phyloP scores from a whole-genome alignment of 2,113 vertebrate genomes.

The Laterallus jamaicensis region DNA sequence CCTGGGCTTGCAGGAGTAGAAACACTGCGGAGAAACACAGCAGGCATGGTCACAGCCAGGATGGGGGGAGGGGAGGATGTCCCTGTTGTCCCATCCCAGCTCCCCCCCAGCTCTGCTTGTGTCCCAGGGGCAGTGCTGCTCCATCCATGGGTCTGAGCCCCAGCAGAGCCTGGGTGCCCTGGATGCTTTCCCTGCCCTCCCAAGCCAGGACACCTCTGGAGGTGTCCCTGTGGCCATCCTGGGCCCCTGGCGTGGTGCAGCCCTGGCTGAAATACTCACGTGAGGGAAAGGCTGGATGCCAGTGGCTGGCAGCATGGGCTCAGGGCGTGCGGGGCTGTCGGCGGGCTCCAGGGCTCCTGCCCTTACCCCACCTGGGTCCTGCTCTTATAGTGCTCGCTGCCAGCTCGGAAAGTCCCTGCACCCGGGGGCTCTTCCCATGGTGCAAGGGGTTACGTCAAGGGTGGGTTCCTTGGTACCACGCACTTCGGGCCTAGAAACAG shows the following conservation, averaged over 20 bases:
- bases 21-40: neutral
- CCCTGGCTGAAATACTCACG: neutral
- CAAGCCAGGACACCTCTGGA: neutral
- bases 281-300: accelerated
- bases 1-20: neutral
- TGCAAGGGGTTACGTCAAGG: neutral
- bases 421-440: neutral
- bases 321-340: accelerated
- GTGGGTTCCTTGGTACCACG: accelerated
- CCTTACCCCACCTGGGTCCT: accelerated
- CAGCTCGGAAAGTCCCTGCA: neutral
- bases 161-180: neutral
- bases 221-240: neutral
- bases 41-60: neutral
- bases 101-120: accelerated
- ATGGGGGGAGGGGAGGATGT: too few relatives aligned
- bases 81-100: neutral
- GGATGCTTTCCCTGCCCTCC: neutral
- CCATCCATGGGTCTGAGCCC: neutral
- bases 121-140: accelerated
- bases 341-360: neutral
- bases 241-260: accelerated
- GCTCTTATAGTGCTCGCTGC: neutral
- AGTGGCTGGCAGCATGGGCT: accelerated
- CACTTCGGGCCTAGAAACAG: accelerated